Conservation (phyloP, 2,113 vertebrate genomes). For the Diadophis punctatus region DNA sequence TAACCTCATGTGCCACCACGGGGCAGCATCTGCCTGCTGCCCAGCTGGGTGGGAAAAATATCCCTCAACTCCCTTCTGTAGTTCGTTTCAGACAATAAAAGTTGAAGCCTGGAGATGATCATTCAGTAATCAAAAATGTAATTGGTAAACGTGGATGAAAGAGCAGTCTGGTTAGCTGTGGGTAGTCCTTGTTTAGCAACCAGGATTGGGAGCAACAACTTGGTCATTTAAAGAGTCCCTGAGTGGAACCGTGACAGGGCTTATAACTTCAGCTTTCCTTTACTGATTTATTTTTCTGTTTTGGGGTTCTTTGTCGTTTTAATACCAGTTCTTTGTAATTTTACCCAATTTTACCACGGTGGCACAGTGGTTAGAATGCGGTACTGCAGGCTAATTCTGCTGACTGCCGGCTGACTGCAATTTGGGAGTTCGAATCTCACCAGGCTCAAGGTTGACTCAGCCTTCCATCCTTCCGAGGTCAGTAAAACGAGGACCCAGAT, state of each 20-base stretch:
- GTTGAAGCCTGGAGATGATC: background rate
- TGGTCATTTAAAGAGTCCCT: background rate
- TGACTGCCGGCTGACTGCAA: no score
- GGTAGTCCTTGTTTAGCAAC: background rate
- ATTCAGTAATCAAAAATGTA: background rate
- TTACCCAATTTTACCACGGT: no score
- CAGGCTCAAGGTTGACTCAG: no score
- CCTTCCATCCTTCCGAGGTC: no score
- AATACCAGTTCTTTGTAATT: no score
- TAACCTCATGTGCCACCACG: background rate
- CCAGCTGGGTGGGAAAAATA: background rate
- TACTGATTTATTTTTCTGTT: background rate
- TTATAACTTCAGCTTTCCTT: background rate
- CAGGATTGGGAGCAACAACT: background rate
- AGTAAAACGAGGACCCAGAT: no score
- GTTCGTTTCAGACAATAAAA: background rate
- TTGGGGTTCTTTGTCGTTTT: background rate
- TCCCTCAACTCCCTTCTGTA: background rate
- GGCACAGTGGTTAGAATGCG: no score
- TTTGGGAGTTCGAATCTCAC: no score
- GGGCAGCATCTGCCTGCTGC: no score
- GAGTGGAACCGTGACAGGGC: background rate
- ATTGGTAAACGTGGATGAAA: no score
- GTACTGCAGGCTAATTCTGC: no score
- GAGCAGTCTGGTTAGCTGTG: no score